These are phyloP conservation scores for Leucania comma DNA, from an alignment of 2,888 invertebrate genomes.

Conservation along the genomic window DNA sequence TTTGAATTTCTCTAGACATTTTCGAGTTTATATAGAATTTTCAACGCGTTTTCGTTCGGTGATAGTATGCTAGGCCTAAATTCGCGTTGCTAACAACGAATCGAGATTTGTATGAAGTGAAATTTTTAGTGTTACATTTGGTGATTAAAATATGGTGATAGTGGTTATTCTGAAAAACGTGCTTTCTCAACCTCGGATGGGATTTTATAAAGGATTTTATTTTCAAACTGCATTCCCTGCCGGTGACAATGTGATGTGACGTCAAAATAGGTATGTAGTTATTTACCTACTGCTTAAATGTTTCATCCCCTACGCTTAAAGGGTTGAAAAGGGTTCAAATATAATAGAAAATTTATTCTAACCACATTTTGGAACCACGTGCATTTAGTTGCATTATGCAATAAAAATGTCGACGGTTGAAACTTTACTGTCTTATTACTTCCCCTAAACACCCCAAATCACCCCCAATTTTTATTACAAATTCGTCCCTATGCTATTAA, in stretches of 20 bases:
- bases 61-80: slow-evolving; percentile 63
- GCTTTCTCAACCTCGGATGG: slow-evolving; percentile 8
- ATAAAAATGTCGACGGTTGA: neutral
- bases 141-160: slow-evolving; percentile 31
- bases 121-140: slow-evolving; percentile 25
- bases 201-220: slow-evolving; percentile 19
- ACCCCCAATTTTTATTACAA: slow-evolving; percentile 7
- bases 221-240: slow-evolving; percentile 13
- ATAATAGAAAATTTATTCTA: neutral
- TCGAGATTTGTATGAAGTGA: slow-evolving; percentile 22
- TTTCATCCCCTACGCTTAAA: slow-evolving; percentile 11
- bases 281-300: neutral
- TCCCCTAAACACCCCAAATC: slow-evolving; percentile 4
- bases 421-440: neutral
- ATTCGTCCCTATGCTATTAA: neutral
- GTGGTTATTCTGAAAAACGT: slow-evolving; percentile 19
- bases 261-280: slow-evolving; percentile 40
- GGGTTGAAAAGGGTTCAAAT: neutral
- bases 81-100: slow-evolving; percentile 21
- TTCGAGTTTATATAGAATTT: slow-evolving; percentile 18
- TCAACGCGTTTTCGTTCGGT: slow-evolving; percentile 1
- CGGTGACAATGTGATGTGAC: slow-evolving; percentile 12
- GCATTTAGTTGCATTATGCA: neutral
- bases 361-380: slow-evolving; percentile 11
- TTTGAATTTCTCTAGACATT: slow-evolving; percentile 38